Base-by-base conservation (phyloP, 1,140 invertebrate species). In the Uloborus diversus region DNA sequence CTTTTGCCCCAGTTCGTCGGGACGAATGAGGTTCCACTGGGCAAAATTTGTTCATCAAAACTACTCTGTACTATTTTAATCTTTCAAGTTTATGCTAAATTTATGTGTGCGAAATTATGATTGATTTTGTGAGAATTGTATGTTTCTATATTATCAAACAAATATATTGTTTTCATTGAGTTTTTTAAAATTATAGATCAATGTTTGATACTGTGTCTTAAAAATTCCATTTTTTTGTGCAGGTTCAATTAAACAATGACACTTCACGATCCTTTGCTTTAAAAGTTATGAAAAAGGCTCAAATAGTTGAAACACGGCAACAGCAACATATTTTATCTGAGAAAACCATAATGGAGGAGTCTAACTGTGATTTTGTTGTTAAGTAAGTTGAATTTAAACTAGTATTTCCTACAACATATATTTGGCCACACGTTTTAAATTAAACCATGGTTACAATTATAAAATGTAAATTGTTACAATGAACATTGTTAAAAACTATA, bases 281-380 rank as follows among this genome's bases (percentile, higher is more conserved):
- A 79, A 99, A 99, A 86, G 95, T 97, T 84, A 96, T 99, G 94
- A 99, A 99, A 88, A 99, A 99, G 86, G 93, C 94, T 81, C 94
- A 99, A 89, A 99, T 99, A 85, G 97, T 99, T 49, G 96, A 99
- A 86, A 99, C 97, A 0, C 89, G 96, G 59, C 97, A 99, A 86
- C 96, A 99, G 85, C 96, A 99, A 85, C 97, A 99, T 85, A 99
- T 99, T 61, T 97, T 98, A 94, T 98, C 96, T 49, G 97, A 99
- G 86, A 98, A 98, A 86, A 94, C 96, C 85, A 99, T 99, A 37
- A 98, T 99, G 96, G 93, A 94, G 79, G 96, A 99, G 86, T 94
- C 96, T 62, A 95, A 97, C 85, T 96, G 94, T 84, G 94, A 98
- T 85, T 99, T 99, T 86, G 96, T 99, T 71, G 96, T 99, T 20